These are phyloP conservation scores for Saccostrea echinata DNA, from an alignment of 1,140 invertebrate genomes.

Conservation along the genomic window DNA sequence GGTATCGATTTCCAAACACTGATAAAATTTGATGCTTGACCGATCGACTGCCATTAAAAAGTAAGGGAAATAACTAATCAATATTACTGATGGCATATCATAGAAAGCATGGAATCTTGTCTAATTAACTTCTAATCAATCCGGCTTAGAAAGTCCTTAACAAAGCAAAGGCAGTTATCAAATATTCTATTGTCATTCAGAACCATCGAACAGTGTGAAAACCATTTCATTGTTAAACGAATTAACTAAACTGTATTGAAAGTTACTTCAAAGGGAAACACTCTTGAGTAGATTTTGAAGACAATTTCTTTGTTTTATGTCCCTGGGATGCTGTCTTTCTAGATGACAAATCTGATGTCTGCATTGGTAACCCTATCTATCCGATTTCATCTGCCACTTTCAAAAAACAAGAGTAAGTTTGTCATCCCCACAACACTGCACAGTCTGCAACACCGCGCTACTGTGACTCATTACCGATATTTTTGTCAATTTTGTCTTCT, in stretches of 20 bases:
- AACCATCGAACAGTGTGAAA: not conserved
- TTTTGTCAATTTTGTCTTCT: slow-evolving; percentile 11
- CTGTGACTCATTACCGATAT: slow-evolving; percentile 1
- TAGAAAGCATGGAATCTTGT: not conserved
- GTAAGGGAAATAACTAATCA: not conserved
- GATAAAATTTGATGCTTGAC: not conserved
- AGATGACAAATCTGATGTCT: slow-evolving; percentile 31
- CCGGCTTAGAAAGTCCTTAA: not conserved
- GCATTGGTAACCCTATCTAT: slow-evolving; percentile 11
- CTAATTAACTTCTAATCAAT: slow-evolving; percentile 20
- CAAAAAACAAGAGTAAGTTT: not conserved
- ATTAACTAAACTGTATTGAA: not conserved
- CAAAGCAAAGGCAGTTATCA: not conserved
- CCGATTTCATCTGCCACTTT: slow-evolving; percentile 10
- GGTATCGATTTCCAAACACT: not conserved
- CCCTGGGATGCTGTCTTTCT: not conserved
- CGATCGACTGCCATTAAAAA: not conserved
- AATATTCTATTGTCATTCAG: slow-evolving; percentile 21
- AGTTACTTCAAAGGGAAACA: not conserved
- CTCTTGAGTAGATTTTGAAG: not conserved
- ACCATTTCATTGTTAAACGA: not conserved
- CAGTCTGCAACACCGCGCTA: not conserved
- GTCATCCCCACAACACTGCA: not conserved
- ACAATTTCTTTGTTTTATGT: not conserved
- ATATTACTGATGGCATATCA: slow-evolving; percentile 1